phyloP scores from a whole-genome alignment of 2,888 invertebrate genomes.

The Andrena marginata region DNA sequence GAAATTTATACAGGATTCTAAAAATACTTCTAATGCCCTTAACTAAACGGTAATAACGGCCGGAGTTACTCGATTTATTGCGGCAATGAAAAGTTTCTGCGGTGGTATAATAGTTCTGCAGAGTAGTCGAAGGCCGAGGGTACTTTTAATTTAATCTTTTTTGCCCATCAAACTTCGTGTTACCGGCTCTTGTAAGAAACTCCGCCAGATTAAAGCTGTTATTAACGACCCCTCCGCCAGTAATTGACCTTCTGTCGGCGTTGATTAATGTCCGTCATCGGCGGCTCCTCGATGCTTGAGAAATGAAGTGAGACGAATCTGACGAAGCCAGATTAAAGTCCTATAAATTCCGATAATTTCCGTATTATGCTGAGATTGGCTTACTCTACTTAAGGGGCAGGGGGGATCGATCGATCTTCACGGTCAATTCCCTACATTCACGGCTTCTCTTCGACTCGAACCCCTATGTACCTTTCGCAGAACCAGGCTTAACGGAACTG shows the following conservation, averaged over 20 bases:
- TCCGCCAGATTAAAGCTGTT: constrained; percentile 56
- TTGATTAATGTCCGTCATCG: constrained; percentile 71
- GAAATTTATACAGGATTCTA: constrained; percentile 18
- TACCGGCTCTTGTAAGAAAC: constrained; percentile 25
- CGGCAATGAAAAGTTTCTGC: constrained; percentile 31
- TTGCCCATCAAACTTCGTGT: constrained; percentile 31
- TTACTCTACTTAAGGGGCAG: constrained; percentile 3
- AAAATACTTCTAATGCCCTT: constrained; percentile 10
- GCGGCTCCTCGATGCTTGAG: constrained; percentile 43
- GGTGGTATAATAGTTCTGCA: constrained; percentile 5
- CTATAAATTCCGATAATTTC: constrained; percentile 52
- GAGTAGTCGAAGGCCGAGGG: constrained; percentile 19
- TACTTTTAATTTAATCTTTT: constrained; percentile 42
- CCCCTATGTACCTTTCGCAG: no score
- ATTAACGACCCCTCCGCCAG: constrained; percentile 50
- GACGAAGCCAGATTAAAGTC: constrained; percentile 34
- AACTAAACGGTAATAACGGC: not conserved
- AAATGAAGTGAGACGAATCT: constrained; percentile 52
- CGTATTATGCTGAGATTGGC: constrained; percentile 42
- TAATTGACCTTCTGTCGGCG: constrained; percentile 69
- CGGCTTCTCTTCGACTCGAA: not conserved
- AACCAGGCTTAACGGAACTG: not conserved
- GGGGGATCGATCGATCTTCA: not conserved
- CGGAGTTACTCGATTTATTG: constrained; percentile 32
- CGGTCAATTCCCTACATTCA: not conserved